Evolutionary conservation across 2,797 vertebrate species (phyloP).

Genomic region (Apogon talboti): DNA sequence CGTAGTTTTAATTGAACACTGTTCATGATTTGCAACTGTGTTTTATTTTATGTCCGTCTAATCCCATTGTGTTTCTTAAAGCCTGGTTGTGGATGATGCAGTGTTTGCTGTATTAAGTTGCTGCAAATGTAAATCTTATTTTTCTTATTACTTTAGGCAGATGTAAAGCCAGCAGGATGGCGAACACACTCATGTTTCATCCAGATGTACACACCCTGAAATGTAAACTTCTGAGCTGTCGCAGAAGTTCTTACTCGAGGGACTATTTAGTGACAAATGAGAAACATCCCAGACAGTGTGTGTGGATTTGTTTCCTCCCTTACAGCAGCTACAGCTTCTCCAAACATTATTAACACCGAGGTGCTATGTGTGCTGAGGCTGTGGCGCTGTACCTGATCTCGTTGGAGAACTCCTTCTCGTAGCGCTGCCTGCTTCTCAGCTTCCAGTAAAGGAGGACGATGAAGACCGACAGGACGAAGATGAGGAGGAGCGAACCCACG

Average conservation of each 20-base stretch:
- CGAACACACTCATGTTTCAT: not conserved
- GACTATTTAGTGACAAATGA: constrained; percentile 25
- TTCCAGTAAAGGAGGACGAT: constrained; percentile 84
- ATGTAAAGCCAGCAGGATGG: not conserved
- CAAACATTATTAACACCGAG: constrained; percentile 5
- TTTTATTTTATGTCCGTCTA: too few relatives aligned
- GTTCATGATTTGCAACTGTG: too few relatives aligned
- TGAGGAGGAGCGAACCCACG: constrained; percentile 85
- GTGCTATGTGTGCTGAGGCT: not conserved
- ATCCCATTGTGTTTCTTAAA: constrained; percentile 6
- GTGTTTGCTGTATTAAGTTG: too few relatives aligned
- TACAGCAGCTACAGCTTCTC: constrained; percentile 6
- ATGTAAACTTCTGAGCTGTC: not conserved
- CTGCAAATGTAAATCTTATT: not conserved
- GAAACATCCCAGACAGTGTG: constrained; percentile 21
- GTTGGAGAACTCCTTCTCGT: constrained; percentile 84
- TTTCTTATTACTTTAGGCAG: not conserved
- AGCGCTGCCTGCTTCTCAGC: constrained; percentile 67
- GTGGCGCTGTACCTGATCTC: constrained; percentile 84
- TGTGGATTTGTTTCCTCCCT: constrained; percentile 8
- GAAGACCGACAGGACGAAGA: constrained; percentile 84
- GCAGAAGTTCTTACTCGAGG: not conserved
- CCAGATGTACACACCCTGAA: not conserved
- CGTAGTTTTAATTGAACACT: constrained; percentile 3
- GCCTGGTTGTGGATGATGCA: not conserved